Percentiles rank a stretch among this genome's conserved stretches.
Conservation (phyloP, 2,888 invertebrate genomes). For the Microchrysa polita region DNA sequence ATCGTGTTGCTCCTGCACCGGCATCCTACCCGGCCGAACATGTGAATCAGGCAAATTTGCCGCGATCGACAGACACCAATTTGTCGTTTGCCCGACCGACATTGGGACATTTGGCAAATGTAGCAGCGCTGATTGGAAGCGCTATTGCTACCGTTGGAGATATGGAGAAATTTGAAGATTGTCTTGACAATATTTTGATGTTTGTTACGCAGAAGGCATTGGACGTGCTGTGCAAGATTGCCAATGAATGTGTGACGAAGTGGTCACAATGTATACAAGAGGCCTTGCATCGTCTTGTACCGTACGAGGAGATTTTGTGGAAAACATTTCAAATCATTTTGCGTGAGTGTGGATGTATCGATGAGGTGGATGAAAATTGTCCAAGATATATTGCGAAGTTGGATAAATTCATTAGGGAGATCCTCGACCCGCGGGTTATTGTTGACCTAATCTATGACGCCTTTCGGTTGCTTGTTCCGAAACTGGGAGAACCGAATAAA, state of each 20-base stretch:
- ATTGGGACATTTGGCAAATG: neutral
- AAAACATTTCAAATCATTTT: neutral
- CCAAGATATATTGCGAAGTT: slow-evolving; percentile 9
- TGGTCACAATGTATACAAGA: neutral
- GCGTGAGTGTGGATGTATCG: neutral
- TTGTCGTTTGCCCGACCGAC: neutral
- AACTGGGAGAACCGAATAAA: neutral
- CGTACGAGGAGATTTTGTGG: slow-evolving; percentile 25
- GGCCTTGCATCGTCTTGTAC: neutral
- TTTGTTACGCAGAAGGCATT: slow-evolving; percentile 4
- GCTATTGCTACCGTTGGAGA: neutral
- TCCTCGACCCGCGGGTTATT: no score
- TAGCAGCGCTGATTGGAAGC: neutral
- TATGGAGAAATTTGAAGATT: slow-evolving; percentile 25
- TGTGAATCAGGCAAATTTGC: neutral
- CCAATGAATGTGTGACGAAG: neutral
- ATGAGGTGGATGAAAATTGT: neutral
- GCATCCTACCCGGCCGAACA: slow-evolving; percentile 15
- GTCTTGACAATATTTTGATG: neutral
- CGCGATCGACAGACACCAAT: neutral
- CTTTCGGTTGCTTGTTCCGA: neutral
- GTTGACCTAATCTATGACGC: neutral
- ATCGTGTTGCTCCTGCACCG: slow-evolving; percentile 56
- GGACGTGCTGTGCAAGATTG: neutral
- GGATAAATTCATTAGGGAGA: neutral